Conservation (phyloP, 2,888 invertebrate genomes). For the Rotaria socialis region DNA sequence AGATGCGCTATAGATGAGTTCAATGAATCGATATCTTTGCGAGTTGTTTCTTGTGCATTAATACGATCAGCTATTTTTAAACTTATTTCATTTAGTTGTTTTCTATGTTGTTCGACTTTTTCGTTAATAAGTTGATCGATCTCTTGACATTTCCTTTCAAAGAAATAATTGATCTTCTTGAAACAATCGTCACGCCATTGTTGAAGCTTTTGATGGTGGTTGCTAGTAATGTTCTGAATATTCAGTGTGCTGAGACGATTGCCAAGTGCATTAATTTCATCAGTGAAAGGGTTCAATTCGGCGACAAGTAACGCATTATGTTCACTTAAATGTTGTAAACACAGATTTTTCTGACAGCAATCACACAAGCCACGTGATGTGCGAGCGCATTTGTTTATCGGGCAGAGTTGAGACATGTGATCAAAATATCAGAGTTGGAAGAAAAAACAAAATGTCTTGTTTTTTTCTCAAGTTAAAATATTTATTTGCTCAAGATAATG, state of each 20-base stretch:
- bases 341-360: not conserved
- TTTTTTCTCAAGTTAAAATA: too few relatives aligned
- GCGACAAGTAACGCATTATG: not conserved
- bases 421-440: too few relatives aligned
- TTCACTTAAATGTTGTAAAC: not conserved
- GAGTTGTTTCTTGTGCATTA: not conserved
- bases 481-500: too few relatives aligned
- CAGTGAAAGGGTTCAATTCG: not conserved
- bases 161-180: not conserved
- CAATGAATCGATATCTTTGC: not conserved
- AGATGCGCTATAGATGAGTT: not conserved
- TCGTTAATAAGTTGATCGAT: not conserved
- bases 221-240: not conserved
- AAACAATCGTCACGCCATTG: not conserved
- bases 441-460: too few relatives aligned
- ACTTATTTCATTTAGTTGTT: not conserved
- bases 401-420: not conserved
- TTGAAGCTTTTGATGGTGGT: not conserved
- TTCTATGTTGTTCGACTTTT: not conserved
- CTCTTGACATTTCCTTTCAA: not conserved
- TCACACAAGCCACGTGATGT: not conserved
- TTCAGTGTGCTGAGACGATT: not conserved
- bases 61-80: not conserved
- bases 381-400: not conserved
- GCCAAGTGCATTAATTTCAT: not conserved